Base-by-base conservation (phyloP, 2,888 invertebrate genomes). In the Electrophaes corylata region DNA sequence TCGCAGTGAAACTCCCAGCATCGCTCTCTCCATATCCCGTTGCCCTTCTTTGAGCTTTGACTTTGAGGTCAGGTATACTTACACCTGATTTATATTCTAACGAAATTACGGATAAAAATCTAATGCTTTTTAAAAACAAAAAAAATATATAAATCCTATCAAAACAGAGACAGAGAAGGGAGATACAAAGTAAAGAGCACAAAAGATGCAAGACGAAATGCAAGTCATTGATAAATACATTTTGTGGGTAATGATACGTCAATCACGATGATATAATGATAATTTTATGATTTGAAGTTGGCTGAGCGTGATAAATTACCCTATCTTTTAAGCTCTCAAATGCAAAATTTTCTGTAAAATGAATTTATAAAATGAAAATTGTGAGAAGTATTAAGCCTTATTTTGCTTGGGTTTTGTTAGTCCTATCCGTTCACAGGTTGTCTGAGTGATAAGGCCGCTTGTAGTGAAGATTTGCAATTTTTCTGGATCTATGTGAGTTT, bases 211-310 rank as follows among this genome's bases (percentile, higher is more conserved):
- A 33, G 33, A 58, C 20, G 43, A 54, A 47, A 6, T 59, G 73
- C 79, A 73, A 79, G 79, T 81, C 82, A 82, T 69, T 67, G 64
- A 66, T 67, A 68, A 74, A 73, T 74, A 65, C 44, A 71, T 67
- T 73, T 70, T 72, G 69, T 63, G 65, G 60, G 74, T 82, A 83
- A 83, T 81, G 81, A 79, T 71, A 69, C 76, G 81, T 83, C 83
- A 81, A 78, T 83, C 83, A 79, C 39, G 56, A 52, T 68, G 70
- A 76, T 70, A 71, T 69, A 60, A 65, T 56, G 66, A 61, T 66
- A 60, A 57, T 58, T 61, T 60, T 55, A 43, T 45, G 29, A 49
- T 53, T 46, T 58, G 46, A 60, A 40, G 48, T 40, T 46, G 49
- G 31, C 53, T 49, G 37, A 29, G 43, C 40, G 48, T 35, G 48